These are phyloP conservation scores for Percina caprodes DNA, from an alignment of 2,113 vertebrate genomes.

Conservation along the genomic window DNA sequence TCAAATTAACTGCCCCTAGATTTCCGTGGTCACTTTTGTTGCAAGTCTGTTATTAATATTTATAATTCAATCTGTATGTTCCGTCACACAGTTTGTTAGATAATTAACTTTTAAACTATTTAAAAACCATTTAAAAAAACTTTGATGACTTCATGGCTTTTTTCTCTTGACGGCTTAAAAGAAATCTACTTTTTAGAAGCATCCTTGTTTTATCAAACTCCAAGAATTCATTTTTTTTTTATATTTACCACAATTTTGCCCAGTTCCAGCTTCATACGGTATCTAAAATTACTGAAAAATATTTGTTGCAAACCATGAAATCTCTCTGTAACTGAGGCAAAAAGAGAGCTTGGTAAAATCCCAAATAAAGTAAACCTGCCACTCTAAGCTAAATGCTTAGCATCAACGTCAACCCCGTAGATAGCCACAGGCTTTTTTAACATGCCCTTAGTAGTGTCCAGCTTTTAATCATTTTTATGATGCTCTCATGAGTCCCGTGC, in stretches of 20 bases:
- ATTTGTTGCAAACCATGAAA: conserved; percentile 2
- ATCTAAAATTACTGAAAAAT: neutral
- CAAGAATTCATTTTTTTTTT: neutral
- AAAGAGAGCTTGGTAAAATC: neutral
- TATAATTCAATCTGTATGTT: neutral
- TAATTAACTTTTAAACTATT: neutral
- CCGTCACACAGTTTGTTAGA: neutral
- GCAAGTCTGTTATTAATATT: neutral
- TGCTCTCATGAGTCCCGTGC: conserved; percentile 45
- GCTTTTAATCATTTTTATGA: conserved; percentile 71
- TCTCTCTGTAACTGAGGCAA: neutral
- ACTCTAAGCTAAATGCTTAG: conserved; percentile 9
- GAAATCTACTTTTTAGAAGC: neutral
- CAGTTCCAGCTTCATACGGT: neutral
- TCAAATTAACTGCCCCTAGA: neutral
- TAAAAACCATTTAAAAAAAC: neutral
- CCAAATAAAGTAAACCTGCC: conserved; percentile 40
- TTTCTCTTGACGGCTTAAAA: neutral
- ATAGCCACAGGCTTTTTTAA: conserved; percentile 49
- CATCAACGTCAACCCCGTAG: conserved; percentile 9
- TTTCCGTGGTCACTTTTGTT: neutral
- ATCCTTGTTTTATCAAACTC: neutral
- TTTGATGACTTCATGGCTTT: neutral
- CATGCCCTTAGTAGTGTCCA: conserved; percentile 33
- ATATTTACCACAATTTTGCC: neutral